Evolutionary conservation across 2,113 vertebrate species (phyloP), one percentile per base, ranked within the genome.

Genomic region (Tenrec ecaudatus): DNA sequence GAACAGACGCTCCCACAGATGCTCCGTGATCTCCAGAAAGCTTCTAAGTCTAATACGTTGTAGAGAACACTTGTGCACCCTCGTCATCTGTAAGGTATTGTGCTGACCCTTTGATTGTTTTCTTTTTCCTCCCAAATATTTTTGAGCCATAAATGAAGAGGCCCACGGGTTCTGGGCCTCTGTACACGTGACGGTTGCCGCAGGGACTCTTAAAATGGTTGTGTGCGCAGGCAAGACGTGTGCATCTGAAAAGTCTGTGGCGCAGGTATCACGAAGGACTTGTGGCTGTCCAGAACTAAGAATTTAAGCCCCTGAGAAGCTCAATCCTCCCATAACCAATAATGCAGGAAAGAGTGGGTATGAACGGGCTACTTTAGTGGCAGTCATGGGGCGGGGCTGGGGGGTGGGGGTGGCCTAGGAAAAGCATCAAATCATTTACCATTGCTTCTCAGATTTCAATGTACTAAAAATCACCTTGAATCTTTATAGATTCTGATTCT

Each of bases 371-470:
- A 88, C 68, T 33, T 71, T 33, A 22, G 12, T 92, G 27, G 57
- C 27, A 82, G 29, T 87, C 20, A 71, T n/a, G 27, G 25, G 66
- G 90, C 53, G 25, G 58, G 31, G 9, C 6, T 53, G 47, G n/a
- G 27, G 25, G 66, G 90, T 58, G 25, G 58, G 31, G 9, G 47
- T 53, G 47, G n/a, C n/a, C n/a, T 53, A 87, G 80, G 94, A 95
- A 86, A 53, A 33, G 43, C 23, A 33, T 81, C 40, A 43, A 66
- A 71, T 66, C 22, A 85, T 85, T 69, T 82, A 20, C 25, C 14
- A 22, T 15, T n/a, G 8, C 6, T 80, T 83, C 15, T 80, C 33
- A 43, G 25, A 89, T n/a, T 29, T 89, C n/a, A 53, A 3, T 53
- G 9, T 62, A 29, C 76, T 75, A 38, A 27, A 40, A 15, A 62